phyloP scores from a whole-genome alignment of 2,113 vertebrate species.

The Bubo blakistoni region DNA sequence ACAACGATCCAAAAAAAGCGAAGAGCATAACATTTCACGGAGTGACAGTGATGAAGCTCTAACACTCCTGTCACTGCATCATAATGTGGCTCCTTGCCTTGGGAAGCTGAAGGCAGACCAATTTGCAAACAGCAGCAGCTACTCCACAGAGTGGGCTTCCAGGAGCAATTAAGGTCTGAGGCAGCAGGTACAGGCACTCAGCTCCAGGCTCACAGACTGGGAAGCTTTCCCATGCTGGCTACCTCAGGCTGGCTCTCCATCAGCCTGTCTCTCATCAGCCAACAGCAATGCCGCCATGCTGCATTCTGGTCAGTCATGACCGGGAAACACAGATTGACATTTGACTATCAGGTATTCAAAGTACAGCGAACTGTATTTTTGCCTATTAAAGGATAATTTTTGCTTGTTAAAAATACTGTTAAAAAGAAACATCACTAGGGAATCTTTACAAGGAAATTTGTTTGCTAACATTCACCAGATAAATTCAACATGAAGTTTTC shows the following conservation, averaged over 20 bases:
- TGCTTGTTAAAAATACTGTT: background rate
- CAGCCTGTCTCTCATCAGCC: background rate
- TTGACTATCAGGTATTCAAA: background rate
- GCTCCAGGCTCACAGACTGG: background rate
- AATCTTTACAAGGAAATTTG: background rate
- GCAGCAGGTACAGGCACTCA: background rate
- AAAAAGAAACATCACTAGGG: background rate
- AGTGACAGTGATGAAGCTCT: background rate
- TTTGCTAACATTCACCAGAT: background rate
- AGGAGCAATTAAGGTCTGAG: background rate
- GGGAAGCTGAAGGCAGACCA: background rate
- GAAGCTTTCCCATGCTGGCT: background rate
- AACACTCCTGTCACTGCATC: fast-evolving
- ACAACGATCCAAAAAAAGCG: background rate
- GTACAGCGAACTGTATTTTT: background rate
- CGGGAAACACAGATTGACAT: background rate
- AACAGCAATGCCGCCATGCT: background rate
- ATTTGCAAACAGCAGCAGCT: background rate
- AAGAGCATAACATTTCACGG: background rate
- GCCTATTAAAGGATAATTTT: background rate
- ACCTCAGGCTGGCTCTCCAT: background rate
- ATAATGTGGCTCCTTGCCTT: background rate
- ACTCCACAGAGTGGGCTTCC: background rate
- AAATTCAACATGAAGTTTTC: background rate
- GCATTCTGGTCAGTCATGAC: background rate